phyloP scores from a whole-genome alignment of 2,888 invertebrate genomes.

The Cepaea hortensis region DNA sequence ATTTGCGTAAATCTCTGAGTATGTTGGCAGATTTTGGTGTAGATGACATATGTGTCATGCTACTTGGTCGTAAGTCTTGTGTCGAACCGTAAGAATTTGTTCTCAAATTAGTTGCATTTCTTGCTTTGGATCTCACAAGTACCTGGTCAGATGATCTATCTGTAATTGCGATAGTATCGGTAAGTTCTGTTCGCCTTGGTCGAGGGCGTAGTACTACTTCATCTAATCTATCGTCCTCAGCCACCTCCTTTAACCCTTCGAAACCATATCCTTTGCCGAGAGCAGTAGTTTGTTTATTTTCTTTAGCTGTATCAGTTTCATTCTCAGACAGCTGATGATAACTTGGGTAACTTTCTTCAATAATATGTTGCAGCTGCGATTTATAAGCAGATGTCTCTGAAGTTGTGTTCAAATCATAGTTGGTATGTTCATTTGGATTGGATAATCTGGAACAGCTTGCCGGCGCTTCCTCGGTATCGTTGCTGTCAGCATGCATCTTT shows the following conservation, averaged over 20 bases:
- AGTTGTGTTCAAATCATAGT: too few species aligned
- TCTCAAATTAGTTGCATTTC: not conserved
- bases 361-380: too few species aligned
- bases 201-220: constrained; percentile 1
- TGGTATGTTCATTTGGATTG: too few species aligned
- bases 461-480: too few species aligned
- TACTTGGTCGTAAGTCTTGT: not conserved
- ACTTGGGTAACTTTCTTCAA: not conserved
- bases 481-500: too few species aligned
- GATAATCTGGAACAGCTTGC: too few species aligned
- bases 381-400: too few species aligned
- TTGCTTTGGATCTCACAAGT: constrained; percentile 10
- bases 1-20: constrained; percentile 23
- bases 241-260: not conserved
- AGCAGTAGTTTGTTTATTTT: constrained; percentile 17
- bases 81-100: not conserved
- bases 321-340: not conserved
- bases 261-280: not conserved
- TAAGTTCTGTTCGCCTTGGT: not conserved
- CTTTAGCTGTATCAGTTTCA: too few species aligned
- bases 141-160: not conserved
- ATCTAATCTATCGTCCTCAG: not conserved
- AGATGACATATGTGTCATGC: constrained; percentile 35
- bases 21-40: not conserved
- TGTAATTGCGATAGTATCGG: not conserved